phyloP scores from a whole-genome alignment of 2,888 invertebrate genomes.

The Lochmaea capreae region DNA sequence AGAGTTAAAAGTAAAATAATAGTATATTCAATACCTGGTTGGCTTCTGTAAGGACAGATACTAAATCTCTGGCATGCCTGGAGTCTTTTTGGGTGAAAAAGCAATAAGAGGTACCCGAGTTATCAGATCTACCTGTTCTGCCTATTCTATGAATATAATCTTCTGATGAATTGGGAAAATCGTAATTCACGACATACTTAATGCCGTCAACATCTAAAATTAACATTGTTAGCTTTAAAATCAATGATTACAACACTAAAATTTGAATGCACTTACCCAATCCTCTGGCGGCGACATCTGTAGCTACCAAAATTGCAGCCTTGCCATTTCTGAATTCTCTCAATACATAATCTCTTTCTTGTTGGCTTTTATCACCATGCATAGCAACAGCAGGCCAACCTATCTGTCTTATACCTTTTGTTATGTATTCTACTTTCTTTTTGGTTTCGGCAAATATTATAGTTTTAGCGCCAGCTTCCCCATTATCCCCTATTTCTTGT shows the following conservation, averaged over 20 bases:
- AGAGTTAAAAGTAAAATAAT: background rate
- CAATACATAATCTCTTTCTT: slow-evolving; percentile 91
- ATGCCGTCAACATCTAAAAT: slow-evolving; percentile 92
- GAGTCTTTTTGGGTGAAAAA: slow-evolving; percentile 92
- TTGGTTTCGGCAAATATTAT: slow-evolving; percentile 97
- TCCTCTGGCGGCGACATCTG: slow-evolving; percentile 96
- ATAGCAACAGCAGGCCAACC: slow-evolving; percentile 82
- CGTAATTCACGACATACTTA: slow-evolving; percentile 95
- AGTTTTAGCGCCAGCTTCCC: slow-evolving; percentile 86
- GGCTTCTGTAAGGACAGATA: slow-evolving; percentile 89
- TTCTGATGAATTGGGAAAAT: slow-evolving; percentile 94
- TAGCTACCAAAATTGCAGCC: slow-evolving; percentile 91
- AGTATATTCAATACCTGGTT: no score
- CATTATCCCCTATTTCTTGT: slow-evolving; percentile 81
- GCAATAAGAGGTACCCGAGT: slow-evolving; percentile 93
- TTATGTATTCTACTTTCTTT: slow-evolving; percentile 82
- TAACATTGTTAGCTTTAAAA: slow-evolving; percentile 42
- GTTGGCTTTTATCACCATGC: slow-evolving; percentile 95
- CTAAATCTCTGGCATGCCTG: slow-evolving; percentile 88
- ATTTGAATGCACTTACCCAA: slow-evolving; percentile 77
- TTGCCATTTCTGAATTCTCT: slow-evolving; percentile 89
- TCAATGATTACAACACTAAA: no score
- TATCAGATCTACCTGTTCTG: slow-evolving; percentile 88
- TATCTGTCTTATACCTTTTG: slow-evolving; percentile 80
- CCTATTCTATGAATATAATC: slow-evolving; percentile 97